phyloP scores from a whole-genome alignment of 2,113 vertebrate species.

The Hemiprocne comata region DNA sequence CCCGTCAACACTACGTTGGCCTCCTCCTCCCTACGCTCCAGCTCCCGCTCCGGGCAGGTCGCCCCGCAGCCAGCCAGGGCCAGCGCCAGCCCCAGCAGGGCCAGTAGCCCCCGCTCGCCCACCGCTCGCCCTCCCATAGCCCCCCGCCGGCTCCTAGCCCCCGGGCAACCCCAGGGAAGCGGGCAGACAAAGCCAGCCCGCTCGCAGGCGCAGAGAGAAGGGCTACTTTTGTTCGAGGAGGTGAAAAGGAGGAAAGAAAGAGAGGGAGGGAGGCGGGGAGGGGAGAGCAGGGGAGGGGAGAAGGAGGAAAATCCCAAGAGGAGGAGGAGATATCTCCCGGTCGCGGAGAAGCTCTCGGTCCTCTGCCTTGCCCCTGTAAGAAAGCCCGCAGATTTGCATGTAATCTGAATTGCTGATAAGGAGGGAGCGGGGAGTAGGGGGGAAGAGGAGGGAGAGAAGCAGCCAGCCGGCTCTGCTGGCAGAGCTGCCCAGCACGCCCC shows the following conservation, averaged over 20 bases:
- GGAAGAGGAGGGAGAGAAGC: not conserved
- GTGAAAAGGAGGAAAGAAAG: conserved; percentile 19
- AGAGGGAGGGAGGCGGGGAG: not conserved
- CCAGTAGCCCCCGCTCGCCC: conserved; percentile 61
- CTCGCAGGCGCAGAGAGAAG: conserved; percentile 19
- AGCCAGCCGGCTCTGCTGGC: conserved; percentile 31
- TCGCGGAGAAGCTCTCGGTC: not conserved
- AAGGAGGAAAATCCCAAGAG: conserved; percentile 43
- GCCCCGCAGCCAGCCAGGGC: conserved; percentile 55
- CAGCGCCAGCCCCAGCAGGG: conserved; percentile 67
- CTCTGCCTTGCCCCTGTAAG: conserved; percentile 45
- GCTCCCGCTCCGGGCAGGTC: conserved; percentile 86
- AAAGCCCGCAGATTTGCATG: conserved; percentile 81
- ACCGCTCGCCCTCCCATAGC: conserved; percentile 31
- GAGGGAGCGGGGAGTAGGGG: conserved; percentile 38
- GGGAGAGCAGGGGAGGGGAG: conserved; percentile 6
- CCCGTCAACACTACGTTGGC: conserved; percentile 95
- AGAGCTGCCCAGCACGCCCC: conserved; percentile 78
- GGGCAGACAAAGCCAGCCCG: conserved; percentile 35
- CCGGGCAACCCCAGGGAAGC: not conserved
- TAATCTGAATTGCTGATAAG: conserved; percentile 89
- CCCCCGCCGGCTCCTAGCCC: not conserved
- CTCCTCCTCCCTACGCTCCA: conserved; percentile 91
- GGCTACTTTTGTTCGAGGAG: conserved; percentile 53
- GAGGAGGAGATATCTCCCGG: not conserved